phyloP scores from a whole-genome alignment of 2,113 vertebrate genomes.

The Bufo gargarizans region DNA sequence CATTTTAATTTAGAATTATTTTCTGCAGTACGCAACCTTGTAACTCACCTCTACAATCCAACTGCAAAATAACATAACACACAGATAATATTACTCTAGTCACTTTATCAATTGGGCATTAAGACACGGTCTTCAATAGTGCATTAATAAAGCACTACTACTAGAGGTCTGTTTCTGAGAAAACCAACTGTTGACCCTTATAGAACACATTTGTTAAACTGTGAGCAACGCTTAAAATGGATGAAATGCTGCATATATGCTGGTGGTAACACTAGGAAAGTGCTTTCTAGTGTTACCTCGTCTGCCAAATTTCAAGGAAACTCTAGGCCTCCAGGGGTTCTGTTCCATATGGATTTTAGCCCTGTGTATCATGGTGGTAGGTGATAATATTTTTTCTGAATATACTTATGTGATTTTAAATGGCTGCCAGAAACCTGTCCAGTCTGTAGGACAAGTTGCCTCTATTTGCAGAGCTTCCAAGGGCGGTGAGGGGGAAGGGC shows the following conservation, averaged over 20 bases:
- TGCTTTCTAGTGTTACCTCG: constrained; percentile 16
- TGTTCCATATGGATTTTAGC: neutral
- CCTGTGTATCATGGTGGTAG: neutral
- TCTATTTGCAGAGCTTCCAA: too few species aligned
- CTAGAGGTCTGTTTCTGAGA: neutral
- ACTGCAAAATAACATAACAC: neutral
- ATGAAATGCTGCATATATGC: neutral
- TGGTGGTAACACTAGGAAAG: neutral
- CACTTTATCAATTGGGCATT: neutral
- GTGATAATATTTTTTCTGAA: constrained; percentile 21
- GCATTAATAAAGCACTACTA: neutral
- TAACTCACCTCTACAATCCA: too few species aligned
- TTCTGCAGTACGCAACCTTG: too few species aligned
- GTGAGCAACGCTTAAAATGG: neutral
- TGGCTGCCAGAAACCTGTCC: too few species aligned
- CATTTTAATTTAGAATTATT: too few species aligned
- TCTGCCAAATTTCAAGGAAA: constrained; percentile 38
- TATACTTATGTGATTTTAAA: neutral
- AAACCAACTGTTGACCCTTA: too few species aligned
- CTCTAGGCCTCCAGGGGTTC: neutral
- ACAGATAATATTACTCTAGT: neutral
- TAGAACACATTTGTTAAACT: neutral
- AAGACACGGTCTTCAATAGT: too few species aligned
- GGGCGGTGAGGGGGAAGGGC: too few species aligned
- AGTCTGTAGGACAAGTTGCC: too few species aligned